Evolutionary conservation across 2,113 vertebrate genomes (phyloP).

Genomic region (Lontra canadensis): DNA sequence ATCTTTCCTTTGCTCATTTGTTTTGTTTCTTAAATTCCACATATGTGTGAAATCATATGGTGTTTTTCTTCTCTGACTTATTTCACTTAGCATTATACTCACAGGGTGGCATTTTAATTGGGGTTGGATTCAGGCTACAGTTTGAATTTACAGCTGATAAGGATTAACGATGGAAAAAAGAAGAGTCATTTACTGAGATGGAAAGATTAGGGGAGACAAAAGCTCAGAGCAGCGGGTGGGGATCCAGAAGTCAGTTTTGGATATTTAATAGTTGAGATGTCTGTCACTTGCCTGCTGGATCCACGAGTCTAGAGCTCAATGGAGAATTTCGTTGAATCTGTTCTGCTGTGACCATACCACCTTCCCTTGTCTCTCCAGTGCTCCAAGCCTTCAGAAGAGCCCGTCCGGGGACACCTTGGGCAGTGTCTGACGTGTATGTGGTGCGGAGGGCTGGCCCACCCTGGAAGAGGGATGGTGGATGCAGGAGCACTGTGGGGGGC

Average conservation of each 20-base stretch:
- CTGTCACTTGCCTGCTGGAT: not conserved
- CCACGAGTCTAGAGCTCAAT: not conserved
- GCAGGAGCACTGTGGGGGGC: not conserved
- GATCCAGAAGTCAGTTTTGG: not conserved
- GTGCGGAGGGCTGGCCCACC: accelerated
- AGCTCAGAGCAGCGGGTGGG: not conserved
- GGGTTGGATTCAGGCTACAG: not conserved
- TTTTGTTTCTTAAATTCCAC: not conserved
- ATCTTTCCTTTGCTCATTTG: not conserved
- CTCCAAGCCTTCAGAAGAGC: not conserved
- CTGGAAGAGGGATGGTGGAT: not conserved
- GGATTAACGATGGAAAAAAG: not conserved
- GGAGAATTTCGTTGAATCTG: not conserved
- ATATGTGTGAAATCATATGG: not conserved
- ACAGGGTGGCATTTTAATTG: not conserved
- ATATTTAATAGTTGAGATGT: not conserved
- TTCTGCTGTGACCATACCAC: not conserved
- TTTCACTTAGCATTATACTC: not conserved
- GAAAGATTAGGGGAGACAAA: not conserved
- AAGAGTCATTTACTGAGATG: not conserved
- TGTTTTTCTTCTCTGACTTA: not conserved
- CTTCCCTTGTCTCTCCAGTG: not conserved
- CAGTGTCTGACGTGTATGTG: no score
- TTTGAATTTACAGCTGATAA: not conserved
- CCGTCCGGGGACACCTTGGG: no score